Evolutionary conservation across 2,113 vertebrate species (phyloP), one percentile per base, ranked within the genome.

Genomic region (Sander vitreus): DNA sequence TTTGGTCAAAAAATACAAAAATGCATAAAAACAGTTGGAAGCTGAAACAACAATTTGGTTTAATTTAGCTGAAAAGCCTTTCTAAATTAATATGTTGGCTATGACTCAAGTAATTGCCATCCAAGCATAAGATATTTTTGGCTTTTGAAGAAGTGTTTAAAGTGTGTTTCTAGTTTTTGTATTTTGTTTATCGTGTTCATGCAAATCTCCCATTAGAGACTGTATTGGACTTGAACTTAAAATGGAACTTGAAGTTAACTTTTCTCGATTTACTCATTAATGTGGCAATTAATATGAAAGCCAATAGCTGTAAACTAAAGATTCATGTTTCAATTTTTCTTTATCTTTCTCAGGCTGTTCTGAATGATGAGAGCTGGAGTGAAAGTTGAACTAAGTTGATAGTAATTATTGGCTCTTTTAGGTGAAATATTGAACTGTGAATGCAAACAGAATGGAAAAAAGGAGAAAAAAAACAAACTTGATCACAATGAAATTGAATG

Each of bases 1-100:
- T 93, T 91, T 91, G 85, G 80, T 89, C 72, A 87, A 73, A 92
- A 91, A 92, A 91, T 83, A 92, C 64, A 76, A 84, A 63, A 91
- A 87, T 71, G 63, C 75, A 90, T 93, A 91, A 93, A 94, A 91
- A 75, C 75, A 53, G 70, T 59, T 90, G 87, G 83, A 87, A 73
- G 73, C 84, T 74, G 88, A 88, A 92, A 84, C 83, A 86, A 85
- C 78, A 72, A 89, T 88, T 90, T 86, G 76, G 73, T 72, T 79
- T 82, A 85, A 90, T 93, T 90, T 83, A 7, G 21, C 81, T 67
- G 74, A 79, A 76, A 74, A 78, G 60, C 19, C 33, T 54, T 72
- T 63, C 39, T 83, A 85, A 82, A 86, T 91, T 85, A 88, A 86
- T 33, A 54, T 58, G 50, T 33, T 80, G 85, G 87, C 88, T 70